Base-by-base conservation (phyloP, 2,113 vertebrate genomes). In the Alaudala cheleensis region DNA sequence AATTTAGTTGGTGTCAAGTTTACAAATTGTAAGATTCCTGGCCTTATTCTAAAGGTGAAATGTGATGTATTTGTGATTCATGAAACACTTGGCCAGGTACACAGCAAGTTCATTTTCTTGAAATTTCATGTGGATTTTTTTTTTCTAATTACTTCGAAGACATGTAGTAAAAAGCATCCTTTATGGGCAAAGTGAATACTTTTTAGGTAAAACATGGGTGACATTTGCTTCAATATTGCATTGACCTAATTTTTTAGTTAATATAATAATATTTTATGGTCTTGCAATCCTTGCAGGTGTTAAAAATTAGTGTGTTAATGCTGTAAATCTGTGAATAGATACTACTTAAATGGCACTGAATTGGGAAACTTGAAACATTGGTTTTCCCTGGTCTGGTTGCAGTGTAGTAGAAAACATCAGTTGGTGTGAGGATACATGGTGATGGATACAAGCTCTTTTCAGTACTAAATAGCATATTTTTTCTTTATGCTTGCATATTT, bases 371-470 rank as follows among this genome's bases (percentile, higher is more conserved):
- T 44, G 12, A 65, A 31, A 56, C 31, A 40, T 71, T 34, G 53
- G 14, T 49, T 80, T 92, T 88, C 42, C 12, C 6, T 72, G 20
- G 6, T 64, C 29, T n/a, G 12, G 14, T 37, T 77, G 47, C 2
- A 8, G 16, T 33, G 6, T 16, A 29, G 44, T 25, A 67, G 51
- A 39, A 64, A 61, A 67, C 18, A 33, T 79, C 4, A 20, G 33
- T 56, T 10, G 21, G 12, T 34, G 9, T 44, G 47, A 51, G 31
- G 26, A 10, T 67, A 42, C 1, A 0, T 28, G 6, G 10, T 64
- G 33, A 34, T 0, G 0, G 6, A 23, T 87, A 13, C 7, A 40
- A 85, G 26, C 14, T 11, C 5, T 56, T 90, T 79, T 37, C 50
- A 26, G 25, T 53, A 45, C 10, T 61, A 45, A 85, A 34, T 29